Evolutionary conservation across 2,888 invertebrate species (phyloP).

Genomic region (Oscheius sp.): DNA sequence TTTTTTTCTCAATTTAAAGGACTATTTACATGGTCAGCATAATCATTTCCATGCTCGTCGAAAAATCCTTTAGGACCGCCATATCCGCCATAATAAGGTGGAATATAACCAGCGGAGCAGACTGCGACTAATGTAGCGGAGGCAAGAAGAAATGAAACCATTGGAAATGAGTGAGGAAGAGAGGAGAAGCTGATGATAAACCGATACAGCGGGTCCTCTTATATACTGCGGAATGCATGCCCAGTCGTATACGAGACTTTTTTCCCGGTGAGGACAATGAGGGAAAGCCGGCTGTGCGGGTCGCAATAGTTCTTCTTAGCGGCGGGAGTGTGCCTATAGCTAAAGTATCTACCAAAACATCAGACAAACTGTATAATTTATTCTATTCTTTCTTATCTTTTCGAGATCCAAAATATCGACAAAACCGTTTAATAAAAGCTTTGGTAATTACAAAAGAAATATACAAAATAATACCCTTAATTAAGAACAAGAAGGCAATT

Average conservation of each 20-base stretch:
- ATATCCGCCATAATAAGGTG: slow-evolving; percentile 27
- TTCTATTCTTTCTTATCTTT: slow-evolving; percentile 15
- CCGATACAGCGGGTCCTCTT: neutral
- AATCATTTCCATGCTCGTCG: slow-evolving; percentile 26
- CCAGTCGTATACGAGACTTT: neutral
- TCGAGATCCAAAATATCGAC: neutral
- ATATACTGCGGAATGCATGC: slow-evolving; percentile 21
- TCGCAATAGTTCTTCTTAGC: neutral
- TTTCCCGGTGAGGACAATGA: slow-evolving; percentile 5
- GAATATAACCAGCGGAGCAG: slow-evolving; percentile 5
- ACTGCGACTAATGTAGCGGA: neutral
- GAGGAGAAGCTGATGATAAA: neutral
- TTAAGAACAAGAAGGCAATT: slow-evolving; percentile 40
- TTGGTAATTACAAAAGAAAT: slow-evolving; percentile 28
- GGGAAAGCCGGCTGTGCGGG: neutral
- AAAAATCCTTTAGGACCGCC: slow-evolving; percentile 15
- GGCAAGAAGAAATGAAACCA: slow-evolving; percentile 6
- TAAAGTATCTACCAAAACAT: neutral
- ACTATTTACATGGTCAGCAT: slow-evolving; percentile 3
- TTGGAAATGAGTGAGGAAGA: slow-evolving; percentile 11
- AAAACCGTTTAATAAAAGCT: neutral
- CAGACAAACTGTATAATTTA: too few relatives aligned
- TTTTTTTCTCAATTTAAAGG: neutral
- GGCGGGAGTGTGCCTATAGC: slow-evolving; percentile 13
- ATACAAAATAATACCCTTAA: slow-evolving; percentile 39